Percentiles rank a stretch among this genome's conserved stretches.
These are phyloP conservation scores for Sparidentex hasta DNA, from an alignment of 2,797 vertebrate genomes.

Conservation along the genomic window DNA sequence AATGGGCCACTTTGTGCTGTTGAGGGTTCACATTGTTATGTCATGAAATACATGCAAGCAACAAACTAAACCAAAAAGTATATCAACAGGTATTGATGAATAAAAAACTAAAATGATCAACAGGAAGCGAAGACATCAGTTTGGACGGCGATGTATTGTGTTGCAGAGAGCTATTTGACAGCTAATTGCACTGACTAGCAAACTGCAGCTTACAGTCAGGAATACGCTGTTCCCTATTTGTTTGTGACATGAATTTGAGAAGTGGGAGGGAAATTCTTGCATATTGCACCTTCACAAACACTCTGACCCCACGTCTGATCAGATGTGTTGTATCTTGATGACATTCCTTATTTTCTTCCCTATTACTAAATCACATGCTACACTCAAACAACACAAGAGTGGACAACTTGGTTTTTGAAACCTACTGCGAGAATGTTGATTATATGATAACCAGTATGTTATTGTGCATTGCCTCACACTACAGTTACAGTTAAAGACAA, in stretches of 20 bases:
- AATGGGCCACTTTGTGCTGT: conserved; percentile 18
- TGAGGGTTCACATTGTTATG: conserved; percentile 13
- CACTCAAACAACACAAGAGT: conserved; percentile 7
- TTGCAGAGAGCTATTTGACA: too few relatives aligned
- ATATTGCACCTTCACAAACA: background rate
- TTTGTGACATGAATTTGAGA: too few relatives aligned
- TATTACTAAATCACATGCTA: background rate
- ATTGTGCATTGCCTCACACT: conserved; percentile 29
- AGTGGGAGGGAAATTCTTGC: too few relatives aligned
- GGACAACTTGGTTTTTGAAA: conserved; percentile 53
- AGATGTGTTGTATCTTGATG: background rate
- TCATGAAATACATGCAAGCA: conserved; percentile 19
- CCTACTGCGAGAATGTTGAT: conserved; percentile 54
- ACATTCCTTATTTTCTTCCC: conserved; percentile 13
- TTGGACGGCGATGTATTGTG: too few relatives aligned
- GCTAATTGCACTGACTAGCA: too few relatives aligned
- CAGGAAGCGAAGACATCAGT: too few relatives aligned
- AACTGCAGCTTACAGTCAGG: too few relatives aligned
- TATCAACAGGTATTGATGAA: too few relatives aligned
- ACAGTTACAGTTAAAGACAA: conserved; percentile 38
- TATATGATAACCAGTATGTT: conserved; percentile 70
- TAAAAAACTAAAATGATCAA: too few relatives aligned
- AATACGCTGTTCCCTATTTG: too few relatives aligned
- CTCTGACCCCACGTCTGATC: background rate
- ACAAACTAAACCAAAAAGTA: background rate